phyloP scores from a whole-genome alignment of 2,113 vertebrate species.

The Halcyon malimbica region DNA sequence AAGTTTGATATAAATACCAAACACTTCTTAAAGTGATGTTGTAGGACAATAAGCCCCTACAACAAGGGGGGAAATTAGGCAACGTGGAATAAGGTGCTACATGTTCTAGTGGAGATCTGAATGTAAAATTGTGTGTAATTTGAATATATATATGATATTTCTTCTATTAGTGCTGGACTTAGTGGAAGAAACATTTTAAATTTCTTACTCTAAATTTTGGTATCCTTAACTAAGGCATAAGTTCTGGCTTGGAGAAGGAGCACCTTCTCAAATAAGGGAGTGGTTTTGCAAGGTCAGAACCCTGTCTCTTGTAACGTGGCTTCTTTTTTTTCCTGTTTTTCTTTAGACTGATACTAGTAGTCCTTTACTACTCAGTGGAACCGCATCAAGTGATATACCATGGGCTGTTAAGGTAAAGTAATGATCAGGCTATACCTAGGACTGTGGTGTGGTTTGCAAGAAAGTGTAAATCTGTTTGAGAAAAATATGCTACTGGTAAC shows the following conservation, averaged over 20 bases:
- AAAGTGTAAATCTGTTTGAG: not conserved
- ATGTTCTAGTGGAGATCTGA: not conserved
- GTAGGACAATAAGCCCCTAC: not conserved
- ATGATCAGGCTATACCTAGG: not conserved
- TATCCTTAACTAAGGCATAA: not conserved
- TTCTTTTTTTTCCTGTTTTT: not conserved
- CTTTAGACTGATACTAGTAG: conserved; percentile 87
- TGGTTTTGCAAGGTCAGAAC: not conserved
- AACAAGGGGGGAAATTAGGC: not conserved
- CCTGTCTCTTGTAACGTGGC: not conserved
- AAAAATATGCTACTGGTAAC: not conserved
- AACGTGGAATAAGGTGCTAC: not conserved
- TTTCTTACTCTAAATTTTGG: not conserved
- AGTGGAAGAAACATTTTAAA: not conserved
- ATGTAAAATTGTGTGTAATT: not conserved
- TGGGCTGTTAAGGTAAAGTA: conserved; percentile 93
- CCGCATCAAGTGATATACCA: conserved; percentile 78
- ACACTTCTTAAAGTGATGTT: not conserved
- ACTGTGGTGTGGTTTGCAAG: not conserved
- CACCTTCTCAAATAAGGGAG: not conserved
- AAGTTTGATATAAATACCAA: not conserved
- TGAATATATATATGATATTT: not conserved
- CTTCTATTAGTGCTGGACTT: not conserved
- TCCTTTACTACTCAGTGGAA: conserved; percentile 81
- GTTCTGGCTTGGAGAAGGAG: not conserved